These are phyloP conservation scores for Epirrita christyi DNA, from an alignment of 2,888 invertebrate genomes.

Conservation along the genomic window DNA sequence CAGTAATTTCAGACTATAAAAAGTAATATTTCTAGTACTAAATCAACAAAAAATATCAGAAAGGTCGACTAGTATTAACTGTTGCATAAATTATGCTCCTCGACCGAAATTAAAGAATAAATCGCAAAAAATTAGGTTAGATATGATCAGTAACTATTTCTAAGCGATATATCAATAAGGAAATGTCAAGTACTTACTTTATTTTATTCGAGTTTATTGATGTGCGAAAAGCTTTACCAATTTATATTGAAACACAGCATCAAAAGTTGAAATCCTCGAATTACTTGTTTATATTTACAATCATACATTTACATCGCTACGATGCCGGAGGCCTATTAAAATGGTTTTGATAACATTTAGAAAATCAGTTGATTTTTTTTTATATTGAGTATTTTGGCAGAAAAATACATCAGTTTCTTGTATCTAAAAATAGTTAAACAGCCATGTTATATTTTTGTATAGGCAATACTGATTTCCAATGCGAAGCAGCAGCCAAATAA, in stretches of 20 bases:
- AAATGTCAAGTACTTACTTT: conserved; percentile 36
- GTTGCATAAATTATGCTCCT: conserved; percentile 18
- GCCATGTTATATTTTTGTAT: too few relatives aligned
- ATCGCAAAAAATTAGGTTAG: conserved; percentile 13
- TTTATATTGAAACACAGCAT: conserved; percentile 13
- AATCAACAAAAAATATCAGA: neutral
- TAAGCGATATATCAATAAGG: conserved; percentile 27
- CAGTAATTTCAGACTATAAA: too few relatives aligned
- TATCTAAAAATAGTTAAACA: too few relatives aligned
- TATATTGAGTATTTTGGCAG: too few relatives aligned
- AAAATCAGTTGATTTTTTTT: neutral
- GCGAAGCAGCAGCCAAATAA: too few relatives aligned
- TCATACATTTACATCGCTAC: neutral
- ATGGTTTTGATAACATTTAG: neutral
- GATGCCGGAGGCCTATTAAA: neutral
- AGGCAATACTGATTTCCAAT: too few relatives aligned
- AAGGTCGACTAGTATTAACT: conserved; percentile 17
- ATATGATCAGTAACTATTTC: conserved; percentile 19
- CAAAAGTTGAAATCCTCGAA: neutral
- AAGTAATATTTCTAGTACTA: neutral
- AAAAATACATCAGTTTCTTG: too few relatives aligned
- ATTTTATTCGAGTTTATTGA: too few relatives aligned
- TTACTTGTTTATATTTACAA: neutral
- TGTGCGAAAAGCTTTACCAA: too few relatives aligned
- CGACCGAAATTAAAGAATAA: neutral